Conservation (phyloP, 1,140 invertebrate genomes). For the Dendroctonus ponderosae region DNA sequence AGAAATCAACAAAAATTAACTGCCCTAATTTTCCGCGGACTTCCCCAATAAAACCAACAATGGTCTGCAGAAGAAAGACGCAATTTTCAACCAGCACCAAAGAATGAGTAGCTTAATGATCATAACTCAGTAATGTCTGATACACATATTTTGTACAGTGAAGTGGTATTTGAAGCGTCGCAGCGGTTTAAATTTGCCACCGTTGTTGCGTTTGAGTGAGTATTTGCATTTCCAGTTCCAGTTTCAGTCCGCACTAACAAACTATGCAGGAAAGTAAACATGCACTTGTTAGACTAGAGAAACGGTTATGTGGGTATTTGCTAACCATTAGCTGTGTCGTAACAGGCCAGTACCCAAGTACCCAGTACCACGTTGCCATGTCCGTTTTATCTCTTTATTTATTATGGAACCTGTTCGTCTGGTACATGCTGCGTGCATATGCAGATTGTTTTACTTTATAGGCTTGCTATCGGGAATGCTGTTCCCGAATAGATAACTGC, state of each 20-base stretch:
- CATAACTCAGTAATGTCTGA: no score
- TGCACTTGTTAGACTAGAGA: conserved; percentile 27
- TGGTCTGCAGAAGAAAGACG: no score
- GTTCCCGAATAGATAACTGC: no score
- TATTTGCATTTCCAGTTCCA: conserved; percentile 18
- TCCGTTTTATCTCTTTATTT: conserved; percentile 10
- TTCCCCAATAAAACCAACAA: no score
- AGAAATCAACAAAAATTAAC: no score
- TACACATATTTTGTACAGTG: no score
- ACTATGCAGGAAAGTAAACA: conserved; percentile 32
- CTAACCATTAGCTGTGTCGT: conserved; percentile 38
- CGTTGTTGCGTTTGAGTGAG: not conserved
- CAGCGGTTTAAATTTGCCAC: conserved; percentile 6
- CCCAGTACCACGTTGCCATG: conserved; percentile 1
- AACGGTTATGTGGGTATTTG: conserved; percentile 36
- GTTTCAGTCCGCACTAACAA: conserved; percentile 12
- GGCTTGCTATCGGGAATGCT: not conserved
- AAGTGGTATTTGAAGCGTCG: no score
- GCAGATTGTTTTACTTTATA: not conserved
- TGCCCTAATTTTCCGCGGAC: no score
- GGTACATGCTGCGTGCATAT: not conserved
- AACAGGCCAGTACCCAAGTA: conserved; percentile 15
- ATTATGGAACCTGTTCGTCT: conserved; percentile 1
- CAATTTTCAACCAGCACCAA: no score
- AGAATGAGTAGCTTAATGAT: no score